A percentile compares a stretch with the other conserved stretches of the same genome.
Evolutionary conservation across 2,797 vertebrate species (phyloP).

Genomic region (Tapera naevia): DNA sequence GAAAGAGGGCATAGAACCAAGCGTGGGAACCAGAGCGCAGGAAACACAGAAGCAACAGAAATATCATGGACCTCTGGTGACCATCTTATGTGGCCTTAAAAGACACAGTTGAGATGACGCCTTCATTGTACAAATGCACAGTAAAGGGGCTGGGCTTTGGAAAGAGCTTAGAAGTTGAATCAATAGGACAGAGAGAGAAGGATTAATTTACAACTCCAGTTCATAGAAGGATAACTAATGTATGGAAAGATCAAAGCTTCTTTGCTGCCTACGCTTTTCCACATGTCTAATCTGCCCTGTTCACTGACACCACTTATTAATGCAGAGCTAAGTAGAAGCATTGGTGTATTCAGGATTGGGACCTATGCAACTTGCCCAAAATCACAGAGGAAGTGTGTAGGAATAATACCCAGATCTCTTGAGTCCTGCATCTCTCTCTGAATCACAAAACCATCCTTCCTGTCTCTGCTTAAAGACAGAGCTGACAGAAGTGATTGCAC

Average conservation of each 20-base stretch:
- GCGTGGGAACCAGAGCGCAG: background rate
- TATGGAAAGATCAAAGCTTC: background rate
- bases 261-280: background rate
- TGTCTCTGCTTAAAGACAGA: slow-evolving; percentile 29
- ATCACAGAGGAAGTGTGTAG: slow-evolving; percentile 29
- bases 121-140: background rate
- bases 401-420: slow-evolving; percentile 1
- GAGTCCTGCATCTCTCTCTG: slow-evolving; percentile 12
- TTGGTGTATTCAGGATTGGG: background rate
- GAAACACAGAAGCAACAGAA: background rate
- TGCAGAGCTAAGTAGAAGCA: background rate
- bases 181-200: rapidly evolving
- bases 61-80: background rate
- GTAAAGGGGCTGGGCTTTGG: background rate
- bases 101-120: background rate
- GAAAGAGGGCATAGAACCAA: background rate
- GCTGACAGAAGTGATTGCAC: background rate
- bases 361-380: background rate
- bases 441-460: slow-evolving; percentile 60
- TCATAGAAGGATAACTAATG: background rate
- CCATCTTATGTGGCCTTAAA: background rate
- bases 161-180: background rate
- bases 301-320: background rate
- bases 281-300: background rate
- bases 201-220: background rate